Conservation (phyloP, 2,113 vertebrate genomes). For the Reinhardtius hippoglossoides region DNA sequence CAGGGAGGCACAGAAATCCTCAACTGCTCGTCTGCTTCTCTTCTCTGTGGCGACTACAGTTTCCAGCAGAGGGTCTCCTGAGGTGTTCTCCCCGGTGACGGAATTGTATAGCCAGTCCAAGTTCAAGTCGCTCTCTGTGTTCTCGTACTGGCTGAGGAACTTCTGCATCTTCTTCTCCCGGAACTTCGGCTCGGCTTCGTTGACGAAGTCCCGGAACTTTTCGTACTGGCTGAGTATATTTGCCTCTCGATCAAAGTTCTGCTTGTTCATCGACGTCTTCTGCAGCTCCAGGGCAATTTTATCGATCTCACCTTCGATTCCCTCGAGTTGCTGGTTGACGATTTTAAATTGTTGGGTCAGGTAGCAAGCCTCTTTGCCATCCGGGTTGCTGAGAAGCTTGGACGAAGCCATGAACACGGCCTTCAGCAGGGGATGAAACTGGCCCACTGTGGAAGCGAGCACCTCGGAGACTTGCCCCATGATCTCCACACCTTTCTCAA, state of each 20-base stretch:
- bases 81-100: constrained; percentile 72
- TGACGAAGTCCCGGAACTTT: constrained; percentile 85
- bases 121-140: constrained; percentile 80
- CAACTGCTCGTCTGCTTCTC: constrained; percentile 79
- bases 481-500: constrained; percentile 85
- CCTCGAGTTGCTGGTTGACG: constrained; percentile 81
- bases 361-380: constrained; percentile 80
- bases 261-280: constrained; percentile 80
- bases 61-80: constrained; percentile 79
- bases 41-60: constrained; percentile 74
- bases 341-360: constrained; percentile 78
- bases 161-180: constrained; percentile 84
- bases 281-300: constrained; percentile 78
- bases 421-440: constrained; percentile 84
- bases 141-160: constrained; percentile 82
- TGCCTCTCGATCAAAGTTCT: constrained; percentile 82
- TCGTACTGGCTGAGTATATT: constrained; percentile 85
- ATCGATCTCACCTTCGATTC: constrained; percentile 79
- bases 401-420: constrained; percentile 81
- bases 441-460: constrained; percentile 82
- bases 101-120: constrained; percentile 82
- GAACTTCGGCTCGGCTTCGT: constrained; percentile 79
- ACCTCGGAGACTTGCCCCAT: constrained; percentile 83
- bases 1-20: constrained; percentile 83
- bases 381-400: constrained; percentile 82